Evolutionary conservation across 2,888 invertebrate species (phyloP).

Genomic region (Xestia sexstrigata): DNA sequence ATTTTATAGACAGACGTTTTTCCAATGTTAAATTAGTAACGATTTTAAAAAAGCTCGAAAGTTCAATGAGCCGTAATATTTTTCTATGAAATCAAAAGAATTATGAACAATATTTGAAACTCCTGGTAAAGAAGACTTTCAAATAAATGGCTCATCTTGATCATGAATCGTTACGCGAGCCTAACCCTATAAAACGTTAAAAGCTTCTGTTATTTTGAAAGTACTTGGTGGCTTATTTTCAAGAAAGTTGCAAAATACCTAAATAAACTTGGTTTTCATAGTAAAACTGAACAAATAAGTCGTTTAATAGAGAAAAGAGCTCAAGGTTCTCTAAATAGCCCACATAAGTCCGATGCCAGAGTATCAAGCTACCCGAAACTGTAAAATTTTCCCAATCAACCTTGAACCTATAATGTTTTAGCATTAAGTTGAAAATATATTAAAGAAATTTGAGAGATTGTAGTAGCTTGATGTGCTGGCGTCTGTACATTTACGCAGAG

Average conservation of each 20-base stretch:
- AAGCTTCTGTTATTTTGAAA: constrained; percentile 1
- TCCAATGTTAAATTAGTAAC: not conserved
- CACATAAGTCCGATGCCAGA: not conserved
- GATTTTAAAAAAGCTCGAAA: not conserved
- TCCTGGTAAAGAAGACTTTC: not conserved
- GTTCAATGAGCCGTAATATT: not conserved
- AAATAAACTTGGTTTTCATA: not conserved
- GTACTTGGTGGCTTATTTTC: not conserved
- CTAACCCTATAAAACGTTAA: not conserved
- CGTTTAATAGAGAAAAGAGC: not conserved
- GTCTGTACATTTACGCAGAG: not conserved
- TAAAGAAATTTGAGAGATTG: too few relatives aligned
- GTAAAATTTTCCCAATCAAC: too few relatives aligned
- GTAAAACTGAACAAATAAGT: not conserved
- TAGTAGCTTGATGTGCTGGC: too few relatives aligned
- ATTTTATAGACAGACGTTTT: too few relatives aligned
- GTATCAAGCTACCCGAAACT: too few relatives aligned
- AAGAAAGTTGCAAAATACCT: not conserved
- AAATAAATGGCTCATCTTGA: constrained; percentile 1
- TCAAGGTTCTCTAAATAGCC: not conserved
- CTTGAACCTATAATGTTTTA: too few relatives aligned
- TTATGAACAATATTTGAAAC: constrained; percentile 1
- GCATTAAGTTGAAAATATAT: too few relatives aligned
- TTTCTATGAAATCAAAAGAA: not conserved
- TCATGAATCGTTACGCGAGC: not conserved